Evolutionary conservation across 2,113 vertebrate genomes (phyloP), one percentile per base, ranked within the genome.

Genomic region (Lipophrys pholis): DNA sequence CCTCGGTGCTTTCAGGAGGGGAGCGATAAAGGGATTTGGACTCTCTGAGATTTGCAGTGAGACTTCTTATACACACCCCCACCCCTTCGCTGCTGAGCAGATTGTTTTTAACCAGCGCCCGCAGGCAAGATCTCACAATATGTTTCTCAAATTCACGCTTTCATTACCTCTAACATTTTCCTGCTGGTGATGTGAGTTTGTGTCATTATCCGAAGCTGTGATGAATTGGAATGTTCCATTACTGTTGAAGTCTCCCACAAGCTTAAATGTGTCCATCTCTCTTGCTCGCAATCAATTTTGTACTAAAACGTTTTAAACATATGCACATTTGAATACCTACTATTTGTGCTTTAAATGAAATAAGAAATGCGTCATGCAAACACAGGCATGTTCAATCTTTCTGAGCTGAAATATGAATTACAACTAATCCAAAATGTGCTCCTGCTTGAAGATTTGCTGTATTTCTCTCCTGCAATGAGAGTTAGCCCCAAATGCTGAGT

Each of bases 1-100:
- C 83, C 84, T 80, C 46, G 83, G 85, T 52, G 83, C 86, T 83
- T 88, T 89, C 84, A 80, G 87, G 87, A 89, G 66, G 65, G 78
- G 56, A 78, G 89, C 72, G 91, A 93, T 92, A 92, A 90, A 86
- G 79, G 91, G 91, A 91, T 93, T 94, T 93, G 73, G 78, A 76
- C 83, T 91, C 78, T 80, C 77, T 65, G 78, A 83, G 79, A 86
- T 87, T 90, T 87, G 62, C 82, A 75, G 57, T 61, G 80, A 88
- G 84, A 90, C 82, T 90, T 85, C 82, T 82, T 81, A 73, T 67
- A 83, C 68, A 70, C 69, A 16, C 68, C 54, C 75, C 56, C 40
- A 65, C 54, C 58, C 53, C 49, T 61, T 55, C 55, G 73, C 65
- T 41, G 76, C 85, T 74, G 82, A 84, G 74, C 59, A 86, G 79